Base-by-base conservation (phyloP, 2,113 vertebrate genomes). In the Casuarius casuarius region DNA sequence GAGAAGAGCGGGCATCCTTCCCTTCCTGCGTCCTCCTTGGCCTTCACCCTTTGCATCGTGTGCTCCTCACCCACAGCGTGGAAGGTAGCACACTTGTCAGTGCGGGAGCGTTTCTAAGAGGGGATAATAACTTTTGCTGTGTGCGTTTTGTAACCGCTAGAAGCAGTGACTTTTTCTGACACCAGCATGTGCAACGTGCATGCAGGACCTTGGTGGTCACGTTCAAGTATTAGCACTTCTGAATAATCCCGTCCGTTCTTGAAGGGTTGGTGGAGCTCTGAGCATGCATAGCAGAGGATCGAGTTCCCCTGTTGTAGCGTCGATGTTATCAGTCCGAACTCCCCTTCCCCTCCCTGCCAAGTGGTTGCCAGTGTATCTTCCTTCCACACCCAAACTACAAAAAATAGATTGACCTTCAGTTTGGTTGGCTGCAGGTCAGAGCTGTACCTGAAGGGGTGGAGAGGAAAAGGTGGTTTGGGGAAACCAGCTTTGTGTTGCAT, bases 31-130 rank as follows among this genome's bases (percentile, higher is more conserved):
- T 31, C 10, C 28, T 31, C 56, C 31, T 10, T 33, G 56, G 56
- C 56, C 26, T 54, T 54, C 52, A 7, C 52, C 56, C 17, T 59
- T 10, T 20, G 56, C 56, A 19, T 31, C 9, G 17, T 7, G 9
- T 48, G 17, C 18, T 48, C 46, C 46, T 59, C 18, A 75, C 9
- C 23, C 46, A 31, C 0, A 2, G 35, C 66, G 10, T n/a, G 38
- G 15, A 52, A 31, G 56, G 56, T 15, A 58, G 10, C 0, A 0
- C 16, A 20, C 7, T 2, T 12, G 7, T 61, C 67, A 0, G 0
- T 46, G 44, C 33, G 83, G 67, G 48, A 19, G 13, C 15, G 5
- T 68, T 95, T 90, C n/a, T 51, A 56, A 68, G n/a, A 83, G 26
- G 17, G 71, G 9, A 5, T 25, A 25, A 5, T 56, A 12, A 38